phyloP scores from a whole-genome alignment of 2,888 invertebrate species.

The Boloria selene region DNA sequence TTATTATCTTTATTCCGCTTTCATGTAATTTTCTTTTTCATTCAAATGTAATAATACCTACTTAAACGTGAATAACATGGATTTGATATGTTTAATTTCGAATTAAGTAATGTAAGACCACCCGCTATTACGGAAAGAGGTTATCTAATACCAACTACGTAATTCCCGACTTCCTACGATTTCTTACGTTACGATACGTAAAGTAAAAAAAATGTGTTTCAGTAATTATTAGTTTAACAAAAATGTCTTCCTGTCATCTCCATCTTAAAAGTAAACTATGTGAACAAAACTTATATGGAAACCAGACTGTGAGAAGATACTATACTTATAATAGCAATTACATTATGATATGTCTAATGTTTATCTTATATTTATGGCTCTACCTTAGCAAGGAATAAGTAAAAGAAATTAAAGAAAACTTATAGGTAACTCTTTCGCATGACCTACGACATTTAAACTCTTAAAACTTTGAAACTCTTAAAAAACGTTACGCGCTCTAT shows the following conservation, averaged over 20 bases:
- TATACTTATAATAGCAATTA: no score
- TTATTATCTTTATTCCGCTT: no score
- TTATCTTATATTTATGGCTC: no score
- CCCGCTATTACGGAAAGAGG: slow-evolving; percentile 68
- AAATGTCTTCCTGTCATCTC: slow-evolving; percentile 48
- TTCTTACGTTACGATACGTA: slow-evolving; percentile 37
- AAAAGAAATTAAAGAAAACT: no score
- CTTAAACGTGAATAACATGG: slow-evolving; percentile 10
- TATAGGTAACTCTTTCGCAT: no score
- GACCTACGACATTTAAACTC: slow-evolving; percentile 37
- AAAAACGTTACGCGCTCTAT: slow-evolving; percentile 61
- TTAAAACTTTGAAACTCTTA: slow-evolving; percentile 55
- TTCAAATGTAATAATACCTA: no score
- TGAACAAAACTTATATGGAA: no score
- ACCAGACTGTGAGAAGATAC: no score
- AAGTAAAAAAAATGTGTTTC: slow-evolving; percentile 58
- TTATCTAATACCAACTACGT: slow-evolving; percentile 48
- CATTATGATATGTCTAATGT: no score
- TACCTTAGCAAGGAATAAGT: no score
- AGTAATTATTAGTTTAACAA: slow-evolving; percentile 55
- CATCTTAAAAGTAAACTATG: slow-evolving; percentile 59
- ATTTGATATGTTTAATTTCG: slow-evolving; percentile 43
- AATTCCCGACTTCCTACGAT: slow-evolving; percentile 54
- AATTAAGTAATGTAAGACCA: slow-evolving; percentile 49
- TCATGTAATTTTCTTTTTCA: no score